Evolutionary conservation across 2,888 invertebrate species (phyloP), one percentile per base, ranked within the genome.

Genomic region (Hyles lineata): DNA sequence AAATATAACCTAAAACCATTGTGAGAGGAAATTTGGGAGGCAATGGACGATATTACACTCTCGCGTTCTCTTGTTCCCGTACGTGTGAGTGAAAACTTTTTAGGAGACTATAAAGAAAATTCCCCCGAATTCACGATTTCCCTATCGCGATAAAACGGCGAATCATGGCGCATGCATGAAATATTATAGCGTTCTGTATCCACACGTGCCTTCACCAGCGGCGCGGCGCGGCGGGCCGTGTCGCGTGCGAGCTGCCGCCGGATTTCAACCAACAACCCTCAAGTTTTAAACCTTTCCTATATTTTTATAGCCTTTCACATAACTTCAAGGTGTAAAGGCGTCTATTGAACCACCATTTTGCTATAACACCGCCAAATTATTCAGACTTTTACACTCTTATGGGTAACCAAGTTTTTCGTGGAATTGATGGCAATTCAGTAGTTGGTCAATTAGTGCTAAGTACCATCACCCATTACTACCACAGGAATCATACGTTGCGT

Each of bases 81-180:
- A 88, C 88, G 87, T 62, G 62, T 89, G 88, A 88, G 86, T 86
- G 84, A 81, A 89, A 90, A 90, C 87, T 90, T 91, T 90, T 90
- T 87, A 88, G 87, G 87, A 85, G 89, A 89, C 89, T 88, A 90
- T 91, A 90, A 91, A 92, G 90, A 90, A 91, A 91, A 90, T 90
- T 89, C 81, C 85, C 83, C 87, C 85, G 87, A 91, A 92, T 92
- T 92, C 91, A 91, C 90, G 92, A 92, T 92, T 92, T 92, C 88
- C 88, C 91, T 92, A 92, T 92, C 91, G 91, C 86, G 88, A 88
- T 90, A 90, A 92, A 92, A 90, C 89, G 90, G 88, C 89, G 86
- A 91, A 92, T 92, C 90, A 91, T 92, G 89, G 88, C 90, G 87
- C 85, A 84, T 83, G 88, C 86, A 89, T 90, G 89, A 91, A 90